Evolutionary conservation across 1,140 invertebrate species (phyloP), one percentile per base, ranked within the genome.

Genomic region (Armadillidium nasatum): DNA sequence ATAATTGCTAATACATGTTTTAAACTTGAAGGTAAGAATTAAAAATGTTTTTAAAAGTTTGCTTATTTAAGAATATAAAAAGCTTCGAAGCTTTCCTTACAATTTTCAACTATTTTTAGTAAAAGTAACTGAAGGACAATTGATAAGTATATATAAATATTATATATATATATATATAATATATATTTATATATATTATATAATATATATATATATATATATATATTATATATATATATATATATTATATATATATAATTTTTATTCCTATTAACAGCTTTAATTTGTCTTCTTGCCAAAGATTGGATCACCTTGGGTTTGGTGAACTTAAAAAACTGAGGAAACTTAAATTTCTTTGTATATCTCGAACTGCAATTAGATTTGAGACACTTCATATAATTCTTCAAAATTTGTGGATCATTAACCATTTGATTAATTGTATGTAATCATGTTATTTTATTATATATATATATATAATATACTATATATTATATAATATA

Each of bases 1-100:
- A 81, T 81, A 72, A 77, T 81, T 45, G 76, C 79, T 13, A 78
- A 78, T 78, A 76, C 78, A 21, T 81, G 79, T 44, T 72, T 67
- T 0, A 67, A 77, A 44, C 73, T 81, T 4, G 44, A 76, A 75
- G 79, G 79, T 78, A 23, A 54, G 76, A n/a, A n/a, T n/a, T n/a
- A n/a, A n/a, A n/a, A n/a, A n/a, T n/a, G n/a, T n/a, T n/a, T n/a
- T n/a, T n/a, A n/a, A n/a, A n/a, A n/a, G n/a, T n/a, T n/a, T n/a
- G n/a, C n/a, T n/a, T n/a, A n/a, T n/a, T n/a, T n/a, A n/a, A n/a
- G n/a, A n/a, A n/a, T n/a, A n/a, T n/a, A n/a, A n/a, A n/a, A n/a
- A n/a, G n/a, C n/a, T n/a, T n/a, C n/a, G n/a, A n/a, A n/a, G n/a
- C n/a, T n/a, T n/a, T n/a, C n/a, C n/a, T n/a, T n/a, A n/a, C n/a